Base-by-base conservation (phyloP, 2,888 invertebrate species). In the Leptinotarsa peninsularis region DNA sequence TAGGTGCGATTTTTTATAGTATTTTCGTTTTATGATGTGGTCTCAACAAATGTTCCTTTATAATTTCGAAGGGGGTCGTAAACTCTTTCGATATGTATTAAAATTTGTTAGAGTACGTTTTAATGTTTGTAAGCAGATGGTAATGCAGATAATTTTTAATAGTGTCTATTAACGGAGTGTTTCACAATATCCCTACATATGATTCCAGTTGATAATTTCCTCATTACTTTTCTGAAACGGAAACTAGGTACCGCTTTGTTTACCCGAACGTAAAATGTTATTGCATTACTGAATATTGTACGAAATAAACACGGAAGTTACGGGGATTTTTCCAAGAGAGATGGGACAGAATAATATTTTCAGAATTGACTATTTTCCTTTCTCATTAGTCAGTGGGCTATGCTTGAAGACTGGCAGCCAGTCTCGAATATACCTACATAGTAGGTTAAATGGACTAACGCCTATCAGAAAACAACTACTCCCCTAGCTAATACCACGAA, bases 71-170 rank as follows among this genome's bases (percentile, higher is more conserved):
- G 49, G 58, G 43, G 49, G 43, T 58, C 58, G 33, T 70, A 70
- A 70, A 70, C 49, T 70, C 18, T 49, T 56, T 58, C 70, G 43
- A 70, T 70, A 58, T 49, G 17, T 58, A 49, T 60, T 49, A 70
- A 60, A 70, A 70, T 70, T 70, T 70, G 70, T 70, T 58, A 70
- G 49, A 70, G 70, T 50, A 56, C 54, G 13, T 43, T 70, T 70
- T 58, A 70, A 70, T 70, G 70, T 43, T 70, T 58, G 54, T 58
- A 17, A 58, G 58, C 70, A 69, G 56, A 69, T 56, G 69, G 54
- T 56, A 27, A 69, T 69, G 70, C 58, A 58, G 70, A 70, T 60
- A 49, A 70, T 70, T 49, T 70, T 70, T 21, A 58, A 58, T 58
- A 27, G 15, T 58, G 33, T 17, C 49, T 58, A 43, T 63, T 43